Evolutionary conservation across 2,797 vertebrate genomes (phyloP).

Genomic region (Pangasius krempfi): DNA sequence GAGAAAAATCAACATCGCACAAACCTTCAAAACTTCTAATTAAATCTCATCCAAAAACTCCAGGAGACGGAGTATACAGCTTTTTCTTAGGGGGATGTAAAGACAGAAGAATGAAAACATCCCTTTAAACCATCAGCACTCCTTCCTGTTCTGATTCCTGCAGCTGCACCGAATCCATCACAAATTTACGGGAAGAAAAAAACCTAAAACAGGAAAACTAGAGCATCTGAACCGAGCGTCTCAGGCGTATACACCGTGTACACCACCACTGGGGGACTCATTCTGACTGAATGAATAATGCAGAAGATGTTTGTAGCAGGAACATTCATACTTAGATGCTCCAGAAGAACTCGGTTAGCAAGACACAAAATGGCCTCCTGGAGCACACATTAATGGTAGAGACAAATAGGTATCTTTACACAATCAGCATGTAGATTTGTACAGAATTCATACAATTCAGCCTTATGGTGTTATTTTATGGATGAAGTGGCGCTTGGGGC

Average conservation of each 20-base stretch:
- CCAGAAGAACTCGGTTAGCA: neutral
- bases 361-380: neutral
- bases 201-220: neutral
- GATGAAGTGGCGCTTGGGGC: neutral
- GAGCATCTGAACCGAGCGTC: neutral
- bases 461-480: neutral
- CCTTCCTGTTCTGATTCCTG: slow-evolving; percentile 31
- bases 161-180: slow-evolving; percentile 12
- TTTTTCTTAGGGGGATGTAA: neutral
- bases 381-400: neutral
- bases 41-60: neutral
- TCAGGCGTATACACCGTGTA: neutral
- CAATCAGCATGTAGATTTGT: neutral
- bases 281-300: neutral
- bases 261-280: no score
- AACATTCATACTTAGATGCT: neutral
- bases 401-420: neutral
- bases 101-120: slow-evolving; percentile 25
- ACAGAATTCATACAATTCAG: neutral
- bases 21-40: neutral
- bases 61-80: neutral
- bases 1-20: neutral
- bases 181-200: neutral
- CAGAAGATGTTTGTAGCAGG: neutral
- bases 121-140: slow-evolving; percentile 19